A percentile compares a stretch with the other conserved stretches of the same genome.
Conservation (phyloP, 2,797 vertebrate species). For the Alfaro cultratus region DNA sequence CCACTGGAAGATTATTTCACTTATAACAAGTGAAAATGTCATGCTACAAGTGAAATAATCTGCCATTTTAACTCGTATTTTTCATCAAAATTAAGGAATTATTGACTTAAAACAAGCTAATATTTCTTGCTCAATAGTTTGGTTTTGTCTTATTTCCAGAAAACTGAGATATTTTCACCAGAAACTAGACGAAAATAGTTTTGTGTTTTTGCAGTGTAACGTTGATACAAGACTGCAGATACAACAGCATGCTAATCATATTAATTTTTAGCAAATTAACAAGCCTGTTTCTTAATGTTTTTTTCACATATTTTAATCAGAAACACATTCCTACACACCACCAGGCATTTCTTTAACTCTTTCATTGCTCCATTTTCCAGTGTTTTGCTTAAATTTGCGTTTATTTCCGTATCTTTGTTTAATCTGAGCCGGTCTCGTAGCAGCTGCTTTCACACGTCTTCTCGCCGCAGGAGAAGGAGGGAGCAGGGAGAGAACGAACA, state of each 20-base stretch:
- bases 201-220: no score
- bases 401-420: conserved; percentile 2
- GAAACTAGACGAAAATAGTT: no score
- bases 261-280: background rate
- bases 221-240: background rate
- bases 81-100: no score
- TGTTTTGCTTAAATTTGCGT: background rate
- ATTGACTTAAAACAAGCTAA: no score
- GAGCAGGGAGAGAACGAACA: background rate
- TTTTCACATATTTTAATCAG: background rate
- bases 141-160: no score
- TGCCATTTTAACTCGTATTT: no score
- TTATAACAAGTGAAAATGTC: no score
- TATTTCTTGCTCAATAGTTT: no score
- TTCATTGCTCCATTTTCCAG: background rate
- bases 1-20: no score
- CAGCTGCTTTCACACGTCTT: conserved; percentile 46
- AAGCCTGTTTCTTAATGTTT: background rate
- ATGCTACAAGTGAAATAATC: background rate
- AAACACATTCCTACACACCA: background rate
- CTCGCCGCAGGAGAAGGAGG: conserved; percentile 7
- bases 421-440: conserved; percentile 21
- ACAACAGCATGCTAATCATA: background rate
- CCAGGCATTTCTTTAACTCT: background rate
- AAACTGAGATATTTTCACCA: no score